A percentile compares a stretch with the other conserved stretches of the same genome.
These are phyloP conservation scores for Aporophyla lueneburgensis DNA, from an alignment of 2,888 invertebrate genomes.

Conservation along the genomic window DNA sequence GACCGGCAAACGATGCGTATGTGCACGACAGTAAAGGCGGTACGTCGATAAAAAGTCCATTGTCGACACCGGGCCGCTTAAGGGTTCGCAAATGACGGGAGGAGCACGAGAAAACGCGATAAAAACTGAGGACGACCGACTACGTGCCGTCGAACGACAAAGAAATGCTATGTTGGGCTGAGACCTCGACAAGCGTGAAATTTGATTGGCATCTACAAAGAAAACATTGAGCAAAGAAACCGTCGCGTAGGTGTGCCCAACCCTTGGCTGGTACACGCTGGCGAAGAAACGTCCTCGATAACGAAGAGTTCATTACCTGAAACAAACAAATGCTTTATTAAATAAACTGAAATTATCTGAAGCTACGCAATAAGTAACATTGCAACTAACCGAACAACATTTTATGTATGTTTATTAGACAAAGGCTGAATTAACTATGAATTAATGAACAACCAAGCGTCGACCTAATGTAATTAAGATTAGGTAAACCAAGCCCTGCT, in stretches of 20 bases:
- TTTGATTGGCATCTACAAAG: constrained; percentile 79
- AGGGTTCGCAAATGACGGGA: constrained; percentile 85
- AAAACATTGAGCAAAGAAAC: constrained; percentile 70
- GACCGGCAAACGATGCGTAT: constrained; percentile 83
- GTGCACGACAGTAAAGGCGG: constrained; percentile 81
- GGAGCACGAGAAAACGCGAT: constrained; percentile 82
- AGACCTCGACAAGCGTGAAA: constrained; percentile 80
- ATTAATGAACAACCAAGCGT: constrained; percentile 25
- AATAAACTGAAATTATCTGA: constrained; percentile 17
- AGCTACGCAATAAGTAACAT: constrained; percentile 14
- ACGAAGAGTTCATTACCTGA: constrained; percentile 66
- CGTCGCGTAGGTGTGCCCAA: constrained; percentile 55
- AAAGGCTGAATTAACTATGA: constrained; percentile 36
- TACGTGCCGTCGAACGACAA: constrained; percentile 74
- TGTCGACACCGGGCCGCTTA: constrained; percentile 83
- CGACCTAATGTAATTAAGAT: constrained; percentile 49
- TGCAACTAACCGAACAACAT: constrained; percentile 9
- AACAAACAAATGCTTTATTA: constrained; percentile 64
- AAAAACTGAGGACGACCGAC: constrained; percentile 82
- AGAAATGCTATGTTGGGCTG: constrained; percentile 77
- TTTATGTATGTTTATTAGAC: constrained; percentile 21
- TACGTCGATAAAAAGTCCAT: constrained; percentile 86
- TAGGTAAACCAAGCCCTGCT: constrained; percentile 49
- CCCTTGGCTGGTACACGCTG: constrained; percentile 35
- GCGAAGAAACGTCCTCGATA: constrained; percentile 30